Evolutionary conservation across 1,140 invertebrate species (phyloP).

Genomic region (Dreissena polymorpha): DNA sequence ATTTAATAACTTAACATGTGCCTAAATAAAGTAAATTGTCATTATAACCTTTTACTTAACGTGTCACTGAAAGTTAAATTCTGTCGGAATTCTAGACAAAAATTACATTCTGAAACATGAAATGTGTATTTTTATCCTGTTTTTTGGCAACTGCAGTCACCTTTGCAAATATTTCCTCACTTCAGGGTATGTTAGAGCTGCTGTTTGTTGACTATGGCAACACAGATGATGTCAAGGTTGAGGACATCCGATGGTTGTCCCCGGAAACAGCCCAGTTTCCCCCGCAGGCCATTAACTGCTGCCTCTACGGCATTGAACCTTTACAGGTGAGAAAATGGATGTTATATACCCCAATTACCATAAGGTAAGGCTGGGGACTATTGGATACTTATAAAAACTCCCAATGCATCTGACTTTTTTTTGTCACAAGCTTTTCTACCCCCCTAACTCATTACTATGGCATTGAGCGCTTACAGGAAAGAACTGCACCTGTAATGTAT

Average conservation of each 20-base stretch:
- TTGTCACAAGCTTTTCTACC: too few species aligned
- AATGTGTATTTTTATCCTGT: too few species aligned
- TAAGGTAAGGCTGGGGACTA: too few species aligned
- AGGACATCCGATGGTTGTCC: constrained; percentile 45
- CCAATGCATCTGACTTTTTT: too few species aligned
- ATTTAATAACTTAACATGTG: too few species aligned
- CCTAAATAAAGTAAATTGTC: background rate
- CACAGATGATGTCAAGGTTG: constrained; percentile 33
- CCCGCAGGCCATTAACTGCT: constrained; percentile 50
- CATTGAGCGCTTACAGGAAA: too few species aligned
- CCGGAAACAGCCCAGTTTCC: constrained; percentile 36
- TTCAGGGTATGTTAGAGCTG: constrained; percentile 45
- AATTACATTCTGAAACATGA: too few species aligned
- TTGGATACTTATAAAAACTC: too few species aligned
- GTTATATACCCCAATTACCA: background rate
- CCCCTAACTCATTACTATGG: too few species aligned
- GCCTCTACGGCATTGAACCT: constrained; percentile 45
- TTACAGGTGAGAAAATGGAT: constrained; percentile 16
- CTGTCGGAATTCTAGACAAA: background rate
- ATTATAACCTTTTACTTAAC: background rate
- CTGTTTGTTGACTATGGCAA: constrained; percentile 62
- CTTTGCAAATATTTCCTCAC: too few species aligned
- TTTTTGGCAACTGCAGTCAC: too few species aligned
- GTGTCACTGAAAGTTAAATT: background rate
- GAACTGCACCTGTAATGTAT: too few species aligned